These are phyloP conservation scores for Synanthedon andrenaeformis DNA, from an alignment of 2,888 invertebrate genomes.

Conservation along the genomic window DNA sequence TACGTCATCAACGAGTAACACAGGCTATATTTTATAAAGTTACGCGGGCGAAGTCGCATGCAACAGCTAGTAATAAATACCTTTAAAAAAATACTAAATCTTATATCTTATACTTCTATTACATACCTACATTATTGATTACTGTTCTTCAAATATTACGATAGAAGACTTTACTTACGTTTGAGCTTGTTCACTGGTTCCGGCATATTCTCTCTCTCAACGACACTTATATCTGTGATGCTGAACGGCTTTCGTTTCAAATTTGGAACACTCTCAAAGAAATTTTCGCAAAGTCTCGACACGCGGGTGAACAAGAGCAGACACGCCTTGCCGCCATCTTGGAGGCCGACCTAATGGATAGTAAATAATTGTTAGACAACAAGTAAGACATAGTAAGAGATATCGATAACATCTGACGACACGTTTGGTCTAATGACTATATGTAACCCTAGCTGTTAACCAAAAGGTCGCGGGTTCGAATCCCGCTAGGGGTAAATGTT, in stretches of 20 bases:
- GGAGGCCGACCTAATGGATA: constrained; percentile 40
- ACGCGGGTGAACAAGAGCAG: constrained; percentile 35
- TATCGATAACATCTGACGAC: neutral
- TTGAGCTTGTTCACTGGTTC: constrained; percentile 48
- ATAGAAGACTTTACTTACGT: constrained; percentile 26
- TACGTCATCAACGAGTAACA: no score
- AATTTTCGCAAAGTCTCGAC: constrained; percentile 41
- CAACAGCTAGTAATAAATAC: no score
- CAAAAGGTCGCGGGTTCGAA: no score
- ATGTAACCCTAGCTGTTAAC: no score
- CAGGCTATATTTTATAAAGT: no score
- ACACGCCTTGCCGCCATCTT: constrained; percentile 51
- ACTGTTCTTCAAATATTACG: no score
- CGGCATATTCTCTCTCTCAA: constrained; percentile 35
- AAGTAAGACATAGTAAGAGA: neutral
- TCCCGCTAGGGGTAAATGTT: no score
- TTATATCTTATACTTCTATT: no score
- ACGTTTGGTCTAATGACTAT: neutral
- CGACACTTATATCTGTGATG: constrained; percentile 43
- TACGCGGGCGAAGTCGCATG: no score
- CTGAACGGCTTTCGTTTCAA: constrained; percentile 49
- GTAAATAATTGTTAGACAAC: neutral
- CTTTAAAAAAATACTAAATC: no score
- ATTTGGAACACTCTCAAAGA: constrained; percentile 33
- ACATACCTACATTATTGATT: no score